These are phyloP conservation scores for Nannospalax galili DNA, from an alignment of 2,113 vertebrate species.

Conservation along the genomic window DNA sequence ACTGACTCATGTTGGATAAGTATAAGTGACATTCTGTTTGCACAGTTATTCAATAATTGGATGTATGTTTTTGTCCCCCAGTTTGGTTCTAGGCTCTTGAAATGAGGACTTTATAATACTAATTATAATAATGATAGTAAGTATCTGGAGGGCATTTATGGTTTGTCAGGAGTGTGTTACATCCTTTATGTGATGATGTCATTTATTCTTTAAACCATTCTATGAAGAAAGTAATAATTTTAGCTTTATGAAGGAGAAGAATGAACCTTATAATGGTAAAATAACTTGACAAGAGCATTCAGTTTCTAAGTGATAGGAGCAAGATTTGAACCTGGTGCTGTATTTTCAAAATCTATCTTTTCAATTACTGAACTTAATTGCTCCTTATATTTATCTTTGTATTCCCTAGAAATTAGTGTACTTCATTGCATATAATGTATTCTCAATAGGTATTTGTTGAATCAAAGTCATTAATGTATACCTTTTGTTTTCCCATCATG, in stretches of 20 bases:
- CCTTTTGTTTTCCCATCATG: neutral
- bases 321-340: neutral
- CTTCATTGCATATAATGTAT: neutral
- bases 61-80: neutral
- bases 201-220: conserved; percentile 29
- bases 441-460: neutral
- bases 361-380: neutral
- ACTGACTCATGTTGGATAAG: neutral
- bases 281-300: conserved; percentile 39
- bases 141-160: neutral
- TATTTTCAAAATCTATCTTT: neutral
- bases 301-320: neutral
- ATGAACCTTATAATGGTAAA: neutral
- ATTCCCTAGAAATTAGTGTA: neutral
- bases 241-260: conserved; percentile 21
- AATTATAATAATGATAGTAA: neutral
- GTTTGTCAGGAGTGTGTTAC: conserved; percentile 18
- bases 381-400: neutral
- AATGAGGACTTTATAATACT: neutral
- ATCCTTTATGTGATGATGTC: neutral
- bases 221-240: conserved; percentile 9
- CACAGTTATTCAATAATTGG: neutral
- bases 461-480: conserved; percentile 15
- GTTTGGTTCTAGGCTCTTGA: neutral
- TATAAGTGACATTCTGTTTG: neutral